Percentiles rank a stretch among this genome's conserved stretches.
These are phyloP conservation scores for Acanthaster planci DNA, from an alignment of 35 echinoderm and acorn worm species.

Conservation along the genomic window DNA sequence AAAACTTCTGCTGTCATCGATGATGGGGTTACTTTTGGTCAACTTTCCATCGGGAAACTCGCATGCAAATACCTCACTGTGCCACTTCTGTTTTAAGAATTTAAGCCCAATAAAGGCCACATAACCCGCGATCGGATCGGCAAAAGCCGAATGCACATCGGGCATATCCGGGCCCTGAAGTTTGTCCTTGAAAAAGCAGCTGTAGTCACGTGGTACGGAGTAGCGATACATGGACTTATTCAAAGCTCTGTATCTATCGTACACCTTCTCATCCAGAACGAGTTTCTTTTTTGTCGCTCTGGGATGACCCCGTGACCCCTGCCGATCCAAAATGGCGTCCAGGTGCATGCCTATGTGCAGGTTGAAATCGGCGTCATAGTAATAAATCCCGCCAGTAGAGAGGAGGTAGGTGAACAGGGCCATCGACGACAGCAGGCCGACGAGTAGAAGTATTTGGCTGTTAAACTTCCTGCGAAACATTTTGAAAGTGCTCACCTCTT, in stretches of 20 bases:
- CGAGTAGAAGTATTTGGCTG: background rate
- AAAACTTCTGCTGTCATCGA: conserved; percentile 65
- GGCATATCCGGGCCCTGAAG: conserved; percentile 57
- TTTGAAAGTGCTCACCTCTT: background rate
- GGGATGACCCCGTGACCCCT: background rate
- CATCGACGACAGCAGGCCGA: conserved; percentile 1
- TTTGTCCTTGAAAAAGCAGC: conserved; percentile 71
- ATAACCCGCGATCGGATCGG: conserved; percentile 65
- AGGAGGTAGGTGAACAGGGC: background rate
- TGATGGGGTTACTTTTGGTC: conserved; percentile 45
- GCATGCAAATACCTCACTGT: conserved; percentile 50
- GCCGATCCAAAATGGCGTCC: background rate
- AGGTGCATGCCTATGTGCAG: background rate
- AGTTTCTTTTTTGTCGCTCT: background rate
- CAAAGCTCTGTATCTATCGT: background rate
- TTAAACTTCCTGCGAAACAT: background rate
- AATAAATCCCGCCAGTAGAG: background rate
- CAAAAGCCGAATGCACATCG: conserved; percentile 77
- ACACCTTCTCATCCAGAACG: conserved; percentile 1
- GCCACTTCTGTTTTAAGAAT: conserved; percentile 44
- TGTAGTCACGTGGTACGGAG: conserved; percentile 20
- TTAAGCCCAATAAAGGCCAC: conserved; percentile 67
- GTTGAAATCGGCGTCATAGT: conserved; percentile 10
- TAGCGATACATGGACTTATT: conserved; percentile 7
- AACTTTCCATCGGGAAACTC: conserved; percentile 49